phyloP scores from a whole-genome alignment of 2,113 vertebrate genomes.

The Macrotis lagotis region DNA sequence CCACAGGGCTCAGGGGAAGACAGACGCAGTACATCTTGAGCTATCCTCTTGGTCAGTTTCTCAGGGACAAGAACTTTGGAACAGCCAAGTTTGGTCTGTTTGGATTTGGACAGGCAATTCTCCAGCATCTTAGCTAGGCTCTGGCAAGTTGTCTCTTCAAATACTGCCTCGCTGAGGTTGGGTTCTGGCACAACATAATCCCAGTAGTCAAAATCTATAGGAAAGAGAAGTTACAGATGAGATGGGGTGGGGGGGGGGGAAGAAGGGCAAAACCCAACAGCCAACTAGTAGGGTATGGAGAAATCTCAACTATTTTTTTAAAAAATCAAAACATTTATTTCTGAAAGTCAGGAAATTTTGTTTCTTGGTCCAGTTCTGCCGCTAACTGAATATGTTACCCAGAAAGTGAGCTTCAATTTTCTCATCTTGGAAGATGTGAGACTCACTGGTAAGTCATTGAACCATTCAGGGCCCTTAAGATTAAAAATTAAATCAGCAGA shows the following conservation, averaged over 20 bases:
- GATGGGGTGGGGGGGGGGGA: neutral
- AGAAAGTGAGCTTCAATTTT: neutral
- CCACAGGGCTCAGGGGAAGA: conserved; percentile 90
- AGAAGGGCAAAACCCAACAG: neutral
- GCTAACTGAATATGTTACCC: neutral
- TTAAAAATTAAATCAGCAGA: neutral
- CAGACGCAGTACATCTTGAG: conserved; percentile 86
- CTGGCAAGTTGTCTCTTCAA: conserved; percentile 86
- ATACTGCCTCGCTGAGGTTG: conserved; percentile 80
- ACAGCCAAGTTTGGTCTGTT: conserved; percentile 89
- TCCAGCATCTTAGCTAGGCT: conserved; percentile 88
- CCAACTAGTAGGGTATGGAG: too few relatives aligned
- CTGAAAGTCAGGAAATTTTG: neutral
- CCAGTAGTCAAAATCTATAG: conserved; percentile 89
- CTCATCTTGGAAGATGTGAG: neutral
- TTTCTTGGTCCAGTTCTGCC: neutral
- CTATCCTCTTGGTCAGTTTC: conserved; percentile 87
- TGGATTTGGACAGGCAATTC: conserved; percentile 88
- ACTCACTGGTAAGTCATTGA: neutral
- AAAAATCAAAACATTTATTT: neutral
- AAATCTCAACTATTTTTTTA: neutral
- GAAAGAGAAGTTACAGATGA: conserved; percentile 6
- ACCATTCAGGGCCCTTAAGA: neutral
- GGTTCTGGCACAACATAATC: conserved; percentile 85
- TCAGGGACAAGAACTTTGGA: conserved; percentile 90